phyloP scores from a whole-genome alignment of 2,113 vertebrate species.

The Odontesthes bonariensis region DNA sequence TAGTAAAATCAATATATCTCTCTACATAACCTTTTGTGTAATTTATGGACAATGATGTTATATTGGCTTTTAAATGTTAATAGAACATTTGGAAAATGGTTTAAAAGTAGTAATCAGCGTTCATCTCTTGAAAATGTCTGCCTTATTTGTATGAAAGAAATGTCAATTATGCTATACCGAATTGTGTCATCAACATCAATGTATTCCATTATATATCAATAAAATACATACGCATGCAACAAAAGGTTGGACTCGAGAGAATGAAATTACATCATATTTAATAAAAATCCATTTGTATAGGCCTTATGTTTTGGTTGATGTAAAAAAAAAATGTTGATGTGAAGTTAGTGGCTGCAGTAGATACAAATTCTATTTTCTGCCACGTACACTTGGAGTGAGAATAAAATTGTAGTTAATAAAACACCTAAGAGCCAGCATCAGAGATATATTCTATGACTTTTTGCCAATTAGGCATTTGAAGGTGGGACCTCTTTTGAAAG shows the following conservation, averaged over 20 bases:
- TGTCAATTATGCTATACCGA: slow-evolving; percentile 73
- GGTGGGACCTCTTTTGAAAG: slow-evolving; percentile 91
- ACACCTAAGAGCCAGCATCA: slow-evolving; percentile 77
- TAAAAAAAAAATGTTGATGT: slow-evolving; percentile 42
- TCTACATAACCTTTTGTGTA: slow-evolving; percentile 77
- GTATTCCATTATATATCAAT: slow-evolving; percentile 59
- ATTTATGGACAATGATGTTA: slow-evolving; percentile 63
- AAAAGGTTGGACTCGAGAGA: slow-evolving; percentile 72
- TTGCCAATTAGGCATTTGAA: slow-evolving; percentile 94
- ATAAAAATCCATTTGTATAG: slow-evolving; percentile 54
- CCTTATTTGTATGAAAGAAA: slow-evolving; percentile 76
- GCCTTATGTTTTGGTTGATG: slow-evolving; percentile 53
- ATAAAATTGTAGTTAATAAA: slow-evolving; percentile 75
- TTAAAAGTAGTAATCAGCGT: slow-evolving; percentile 67
- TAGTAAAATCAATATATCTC: slow-evolving; percentile 78
- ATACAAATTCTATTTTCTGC: slow-evolving; percentile 77
- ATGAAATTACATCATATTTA: slow-evolving; percentile 67
- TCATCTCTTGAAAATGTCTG: slow-evolving; percentile 64
- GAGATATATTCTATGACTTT: slow-evolving; percentile 86
- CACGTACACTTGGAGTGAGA: slow-evolving; percentile 68
- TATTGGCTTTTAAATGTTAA: slow-evolving; percentile 83
- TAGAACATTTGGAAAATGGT: slow-evolving; percentile 79
- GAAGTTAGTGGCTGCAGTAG: slow-evolving; percentile 75
- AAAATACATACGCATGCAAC: slow-evolving; percentile 48
- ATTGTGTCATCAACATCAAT: slow-evolving; percentile 65